Evolutionary conservation across 2,888 invertebrate genomes (phyloP).

Genomic region (Smittia aterrima): DNA sequence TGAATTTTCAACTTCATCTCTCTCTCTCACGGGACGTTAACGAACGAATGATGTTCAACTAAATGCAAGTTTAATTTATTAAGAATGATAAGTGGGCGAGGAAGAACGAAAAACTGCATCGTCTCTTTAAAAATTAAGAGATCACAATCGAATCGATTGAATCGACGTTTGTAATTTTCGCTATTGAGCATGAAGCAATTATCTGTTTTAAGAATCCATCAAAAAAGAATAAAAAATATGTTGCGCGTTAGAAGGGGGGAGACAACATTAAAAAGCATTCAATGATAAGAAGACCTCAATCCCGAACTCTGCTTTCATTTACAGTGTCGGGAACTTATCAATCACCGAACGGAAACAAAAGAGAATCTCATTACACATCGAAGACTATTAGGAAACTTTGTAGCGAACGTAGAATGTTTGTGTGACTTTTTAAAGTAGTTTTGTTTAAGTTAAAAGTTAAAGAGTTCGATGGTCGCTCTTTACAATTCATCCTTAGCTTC

Average conservation of each 20-base stretch:
- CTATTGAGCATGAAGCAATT: constrained; percentile 1
- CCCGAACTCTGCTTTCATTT: too few relatives aligned
- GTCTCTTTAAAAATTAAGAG: constrained; percentile 29
- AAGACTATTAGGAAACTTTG: too few relatives aligned
- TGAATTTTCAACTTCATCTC: not conserved
- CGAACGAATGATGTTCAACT: not conserved
- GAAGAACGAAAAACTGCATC: not conserved
- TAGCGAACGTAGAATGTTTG: constrained; percentile 7
- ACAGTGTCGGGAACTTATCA: too few relatives aligned
- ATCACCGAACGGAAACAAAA: too few relatives aligned
- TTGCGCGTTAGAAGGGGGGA: too few relatives aligned
- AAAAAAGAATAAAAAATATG: not conserved
- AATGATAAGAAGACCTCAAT: too few relatives aligned
- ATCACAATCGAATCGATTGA: constrained; percentile 12
- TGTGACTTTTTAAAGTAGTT: not conserved
- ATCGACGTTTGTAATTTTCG: not conserved
- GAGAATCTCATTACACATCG: too few relatives aligned
- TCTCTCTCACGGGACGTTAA: too few relatives aligned
- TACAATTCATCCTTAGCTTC: constrained; percentile 54
- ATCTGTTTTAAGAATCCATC: too few relatives aligned
- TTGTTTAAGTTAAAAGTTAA: not conserved
- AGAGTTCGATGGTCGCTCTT: constrained; percentile 43
- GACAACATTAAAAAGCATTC: too few relatives aligned
- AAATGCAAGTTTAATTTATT: not conserved
- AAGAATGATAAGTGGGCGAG: constrained; percentile 7